A percentile compares a stretch with the other conserved stretches of the same genome.
These are phyloP conservation scores for Drosophila seguyi DNA, from an alignment of 1,140 invertebrate genomes.

Conservation along the genomic window DNA sequence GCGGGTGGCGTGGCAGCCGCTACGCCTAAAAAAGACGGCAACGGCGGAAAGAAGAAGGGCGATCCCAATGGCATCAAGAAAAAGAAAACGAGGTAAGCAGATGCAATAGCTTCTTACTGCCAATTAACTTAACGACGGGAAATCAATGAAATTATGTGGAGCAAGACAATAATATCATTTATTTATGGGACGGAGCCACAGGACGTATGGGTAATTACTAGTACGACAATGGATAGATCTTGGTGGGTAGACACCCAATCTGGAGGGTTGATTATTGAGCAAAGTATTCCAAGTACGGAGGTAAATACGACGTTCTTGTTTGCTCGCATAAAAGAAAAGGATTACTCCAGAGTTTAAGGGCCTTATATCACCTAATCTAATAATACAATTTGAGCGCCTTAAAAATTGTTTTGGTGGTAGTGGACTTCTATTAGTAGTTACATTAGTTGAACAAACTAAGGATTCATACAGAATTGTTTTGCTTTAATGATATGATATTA, in stretches of 20 bases:
- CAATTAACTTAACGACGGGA: constrained; percentile 81
- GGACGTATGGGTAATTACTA: constrained; percentile 61
- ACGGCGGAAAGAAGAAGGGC: constrained; percentile 93
- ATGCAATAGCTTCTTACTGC: constrained; percentile 3
- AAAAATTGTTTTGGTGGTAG: no score
- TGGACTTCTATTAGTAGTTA: not conserved
- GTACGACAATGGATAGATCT: not conserved
- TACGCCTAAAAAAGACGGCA: constrained; percentile 85
- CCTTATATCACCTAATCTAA: not conserved
- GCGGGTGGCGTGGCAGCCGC: constrained; percentile 36
- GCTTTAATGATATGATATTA: not conserved
- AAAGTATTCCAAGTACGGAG: not conserved
- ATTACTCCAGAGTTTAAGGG: not conserved
- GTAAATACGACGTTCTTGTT: not conserved
- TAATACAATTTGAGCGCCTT: not conserved
- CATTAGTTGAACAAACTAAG: not conserved
- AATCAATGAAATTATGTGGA: constrained; percentile 77
- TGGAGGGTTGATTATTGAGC: constrained; percentile 9
- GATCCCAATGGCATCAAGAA: constrained; percentile 96
- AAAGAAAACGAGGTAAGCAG: constrained; percentile 94
- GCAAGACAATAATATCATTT: constrained; percentile 33
- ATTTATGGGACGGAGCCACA: constrained; percentile 23
- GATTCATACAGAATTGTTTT: not conserved
- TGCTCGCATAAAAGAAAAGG: not conserved
- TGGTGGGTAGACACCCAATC: constrained; percentile 8